phyloP scores from a whole-genome alignment of 2,113 vertebrate genomes.

The Salvelinus alpinus region DNA sequence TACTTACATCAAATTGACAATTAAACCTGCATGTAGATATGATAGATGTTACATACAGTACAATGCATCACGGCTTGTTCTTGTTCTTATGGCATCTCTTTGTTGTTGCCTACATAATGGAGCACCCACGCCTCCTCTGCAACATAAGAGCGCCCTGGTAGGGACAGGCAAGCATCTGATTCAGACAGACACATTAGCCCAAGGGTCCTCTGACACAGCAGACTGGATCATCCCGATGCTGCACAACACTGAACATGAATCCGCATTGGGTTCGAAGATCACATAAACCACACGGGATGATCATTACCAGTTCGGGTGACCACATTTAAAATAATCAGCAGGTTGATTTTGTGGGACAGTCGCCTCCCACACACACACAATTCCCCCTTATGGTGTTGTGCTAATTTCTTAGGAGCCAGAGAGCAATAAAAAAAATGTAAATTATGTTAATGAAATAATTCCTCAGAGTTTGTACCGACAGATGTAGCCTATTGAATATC shows the following conservation, averaged over 20 bases:
- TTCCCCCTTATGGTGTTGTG: no score
- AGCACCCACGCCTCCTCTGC: not conserved
- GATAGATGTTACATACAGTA: no score
- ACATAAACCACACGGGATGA: not conserved
- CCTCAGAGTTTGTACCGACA: no score
- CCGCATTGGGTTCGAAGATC: not conserved
- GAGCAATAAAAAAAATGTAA: no score
- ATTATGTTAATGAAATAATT: no score
- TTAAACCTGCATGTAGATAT: not conserved
- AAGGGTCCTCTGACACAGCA: not conserved
- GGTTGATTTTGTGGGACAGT: no score
- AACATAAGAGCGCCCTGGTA: constrained; percentile 1
- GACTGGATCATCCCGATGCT: not conserved
- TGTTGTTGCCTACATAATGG: not conserved
- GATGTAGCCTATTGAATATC: no score
- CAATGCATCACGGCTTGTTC: not conserved
- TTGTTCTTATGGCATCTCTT: not conserved
- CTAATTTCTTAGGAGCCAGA: no score
- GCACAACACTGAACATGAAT: not conserved
- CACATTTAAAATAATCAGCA: no score
- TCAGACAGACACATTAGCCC: not conserved
- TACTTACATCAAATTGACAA: not conserved
- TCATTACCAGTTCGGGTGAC: not conserved
- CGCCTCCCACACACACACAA: no score
- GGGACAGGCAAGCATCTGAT: not conserved